These are phyloP conservation scores for Lathamus discolor DNA, from an alignment of 2,113 vertebrate genomes.

Conservation along the genomic window DNA sequence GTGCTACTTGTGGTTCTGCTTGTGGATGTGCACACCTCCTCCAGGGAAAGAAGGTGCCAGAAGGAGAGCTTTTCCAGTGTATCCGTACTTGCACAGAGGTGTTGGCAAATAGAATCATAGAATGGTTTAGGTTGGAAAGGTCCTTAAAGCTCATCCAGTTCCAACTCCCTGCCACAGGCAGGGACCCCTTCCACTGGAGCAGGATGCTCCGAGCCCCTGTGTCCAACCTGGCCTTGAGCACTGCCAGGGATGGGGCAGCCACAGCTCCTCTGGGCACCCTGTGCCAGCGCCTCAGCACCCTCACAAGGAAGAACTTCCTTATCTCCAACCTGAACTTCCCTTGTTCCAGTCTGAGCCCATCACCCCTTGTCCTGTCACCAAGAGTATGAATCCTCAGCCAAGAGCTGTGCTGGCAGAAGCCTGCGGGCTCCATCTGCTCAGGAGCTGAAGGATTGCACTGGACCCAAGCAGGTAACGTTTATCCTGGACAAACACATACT, in stretches of 20 bases:
- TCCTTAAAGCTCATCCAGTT: neutral
- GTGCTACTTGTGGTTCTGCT: accelerated
- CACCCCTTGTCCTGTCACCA: neutral
- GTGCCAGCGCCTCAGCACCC: neutral
- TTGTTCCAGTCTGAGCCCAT: neutral
- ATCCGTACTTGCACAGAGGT: accelerated
- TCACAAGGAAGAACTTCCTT: neutral
- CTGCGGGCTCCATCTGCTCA: accelerated
- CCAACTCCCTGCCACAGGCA: neutral
- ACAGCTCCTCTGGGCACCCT: neutral
- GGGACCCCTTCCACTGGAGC: too few relatives aligned
- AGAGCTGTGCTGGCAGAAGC: accelerated
- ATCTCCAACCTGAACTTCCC: neutral
- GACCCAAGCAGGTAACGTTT: accelerated
- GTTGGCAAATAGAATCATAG: neutral
- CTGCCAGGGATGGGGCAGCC: neutral
- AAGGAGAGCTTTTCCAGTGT: accelerated
- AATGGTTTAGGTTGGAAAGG: neutral
- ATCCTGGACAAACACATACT: accelerated
- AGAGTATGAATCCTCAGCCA: neutral
- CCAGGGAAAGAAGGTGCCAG: accelerated
- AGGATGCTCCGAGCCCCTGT: too few relatives aligned
- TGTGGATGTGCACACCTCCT: accelerated
- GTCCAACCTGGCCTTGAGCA: too few relatives aligned
- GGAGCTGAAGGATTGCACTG: neutral